These are phyloP conservation scores for Leptodactylus fuscus DNA, from an alignment of 2,113 vertebrate species.

Conservation along the genomic window DNA sequence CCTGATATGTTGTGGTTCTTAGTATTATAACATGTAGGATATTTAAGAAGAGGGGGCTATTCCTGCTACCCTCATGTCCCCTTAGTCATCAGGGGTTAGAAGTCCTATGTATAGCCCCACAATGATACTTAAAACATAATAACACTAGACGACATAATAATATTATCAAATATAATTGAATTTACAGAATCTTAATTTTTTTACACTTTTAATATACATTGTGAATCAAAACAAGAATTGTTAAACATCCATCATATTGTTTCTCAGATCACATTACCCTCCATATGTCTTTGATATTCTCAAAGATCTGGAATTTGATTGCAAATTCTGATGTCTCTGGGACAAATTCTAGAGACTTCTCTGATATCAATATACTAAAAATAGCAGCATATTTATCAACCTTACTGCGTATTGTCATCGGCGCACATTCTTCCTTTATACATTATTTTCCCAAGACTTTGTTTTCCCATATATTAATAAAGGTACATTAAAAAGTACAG, in stretches of 20 bases:
- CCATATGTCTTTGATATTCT: constrained; percentile 15
- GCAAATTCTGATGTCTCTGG: neutral
- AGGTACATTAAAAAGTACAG: neutral
- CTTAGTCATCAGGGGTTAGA: no score
- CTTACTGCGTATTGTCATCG: no score
- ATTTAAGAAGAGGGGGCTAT: no score
- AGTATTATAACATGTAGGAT: no score
- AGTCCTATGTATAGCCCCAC: neutral
- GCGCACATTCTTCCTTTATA: neutral
- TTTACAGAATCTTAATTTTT: neutral
- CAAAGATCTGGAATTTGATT: neutral
- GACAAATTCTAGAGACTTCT: neutral
- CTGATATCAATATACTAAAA: neutral
- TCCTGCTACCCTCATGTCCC: no score
- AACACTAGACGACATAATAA: neutral
- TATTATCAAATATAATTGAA: neutral
- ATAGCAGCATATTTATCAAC: no score
- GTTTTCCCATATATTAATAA: neutral
- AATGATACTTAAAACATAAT: neutral
- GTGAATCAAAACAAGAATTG: neutral
- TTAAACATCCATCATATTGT: neutral
- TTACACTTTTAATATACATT: no score
- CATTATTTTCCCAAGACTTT: neutral
- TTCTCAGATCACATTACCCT: neutral
- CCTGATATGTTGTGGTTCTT: no score